A percentile compares a stretch with the other conserved stretches of the same genome.
phyloP scores from a whole-genome alignment of 1,140 invertebrate genomes.

The Zaprionus lachaisei region DNA sequence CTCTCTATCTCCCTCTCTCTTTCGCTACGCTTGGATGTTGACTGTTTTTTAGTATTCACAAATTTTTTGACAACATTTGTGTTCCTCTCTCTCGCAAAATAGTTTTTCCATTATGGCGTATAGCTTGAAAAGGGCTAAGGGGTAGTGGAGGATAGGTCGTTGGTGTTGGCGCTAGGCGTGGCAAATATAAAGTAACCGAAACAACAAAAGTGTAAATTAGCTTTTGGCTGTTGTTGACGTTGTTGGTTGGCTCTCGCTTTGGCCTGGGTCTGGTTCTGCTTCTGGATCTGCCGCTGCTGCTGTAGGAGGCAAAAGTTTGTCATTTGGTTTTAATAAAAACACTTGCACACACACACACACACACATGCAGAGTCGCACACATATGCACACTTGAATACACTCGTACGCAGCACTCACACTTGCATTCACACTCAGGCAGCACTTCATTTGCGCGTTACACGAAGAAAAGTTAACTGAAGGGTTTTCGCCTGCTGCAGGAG shows the following conservation, averaged over 20 bases:
- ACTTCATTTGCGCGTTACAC: conserved; percentile 69
- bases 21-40: conserved; percentile 56
- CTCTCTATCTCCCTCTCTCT: conserved; percentile 19
- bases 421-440: conserved; percentile 59
- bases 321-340: conserved; percentile 82
- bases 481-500: conserved; percentile 59
- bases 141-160: too few species aligned
- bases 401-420: conserved; percentile 28
- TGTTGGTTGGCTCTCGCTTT: conserved; percentile 55
- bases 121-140: not conserved
- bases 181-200: conserved; percentile 74
- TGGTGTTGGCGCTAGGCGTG: conserved; percentile 18
- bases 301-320: conserved; percentile 73
- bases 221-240: conserved; percentile 81
- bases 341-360: conserved; percentile 66
- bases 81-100: conserved; percentile 60
- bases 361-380: conserved; percentile 28
- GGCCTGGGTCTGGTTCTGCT: conserved; percentile 47
- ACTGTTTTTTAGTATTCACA: conserved; percentile 79
- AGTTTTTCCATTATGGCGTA: conserved; percentile 78
- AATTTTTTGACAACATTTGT: conserved; percentile 82
- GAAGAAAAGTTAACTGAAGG: conserved; percentile 73
- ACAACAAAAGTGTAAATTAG: conserved; percentile 82
- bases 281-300: conserved; percentile 28
- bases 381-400: conserved; percentile 30